Conservation (phyloP, 2,888 invertebrate species). For the Vanessa cardui region DNA sequence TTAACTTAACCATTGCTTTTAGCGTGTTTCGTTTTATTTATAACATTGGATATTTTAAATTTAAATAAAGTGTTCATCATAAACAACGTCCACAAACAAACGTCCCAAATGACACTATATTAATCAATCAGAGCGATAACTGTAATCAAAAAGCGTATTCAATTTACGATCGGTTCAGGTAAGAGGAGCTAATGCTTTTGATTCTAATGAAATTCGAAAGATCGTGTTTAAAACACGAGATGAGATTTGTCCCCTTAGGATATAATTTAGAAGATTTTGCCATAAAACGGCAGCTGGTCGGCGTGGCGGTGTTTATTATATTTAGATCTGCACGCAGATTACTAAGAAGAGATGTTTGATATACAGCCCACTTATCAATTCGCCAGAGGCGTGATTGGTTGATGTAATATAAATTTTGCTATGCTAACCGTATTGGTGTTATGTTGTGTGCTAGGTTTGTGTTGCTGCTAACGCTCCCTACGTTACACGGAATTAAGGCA, state of each 20-base stretch:
- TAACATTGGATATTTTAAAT: conserved; percentile 32
- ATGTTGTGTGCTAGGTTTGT: conserved; percentile 38
- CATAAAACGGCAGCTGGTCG: conserved; percentile 70
- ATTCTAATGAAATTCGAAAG: conserved; percentile 65
- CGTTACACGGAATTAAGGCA: conserved; percentile 23
- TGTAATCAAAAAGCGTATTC: conserved; percentile 44
- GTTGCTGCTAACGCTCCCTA: conserved; percentile 24
- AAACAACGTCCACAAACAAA: conserved; percentile 38
- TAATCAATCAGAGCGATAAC: conserved; percentile 39
- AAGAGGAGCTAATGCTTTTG: conserved; percentile 49
- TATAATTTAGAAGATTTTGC: conserved; percentile 69
- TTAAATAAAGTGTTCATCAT: conserved; percentile 23
- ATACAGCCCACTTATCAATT: conserved; percentile 75
- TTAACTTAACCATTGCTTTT: conserved; percentile 47
- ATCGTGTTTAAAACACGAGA: conserved; percentile 60
- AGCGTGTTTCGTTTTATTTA: conserved; percentile 34
- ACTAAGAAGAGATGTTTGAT: conserved; percentile 75
- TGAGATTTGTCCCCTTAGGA: conserved; percentile 69
- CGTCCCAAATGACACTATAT: conserved; percentile 34
- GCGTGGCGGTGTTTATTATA: conserved; percentile 60
- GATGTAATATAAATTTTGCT: conserved; percentile 53
- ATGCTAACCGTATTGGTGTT: conserved; percentile 45
- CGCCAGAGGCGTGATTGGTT: conserved; percentile 56
- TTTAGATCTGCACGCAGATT: conserved; percentile 67
- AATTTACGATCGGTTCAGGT: conserved; percentile 45